Conservation (phyloP, 2,113 vertebrate genomes). For the Callithrix jacchus region DNA sequence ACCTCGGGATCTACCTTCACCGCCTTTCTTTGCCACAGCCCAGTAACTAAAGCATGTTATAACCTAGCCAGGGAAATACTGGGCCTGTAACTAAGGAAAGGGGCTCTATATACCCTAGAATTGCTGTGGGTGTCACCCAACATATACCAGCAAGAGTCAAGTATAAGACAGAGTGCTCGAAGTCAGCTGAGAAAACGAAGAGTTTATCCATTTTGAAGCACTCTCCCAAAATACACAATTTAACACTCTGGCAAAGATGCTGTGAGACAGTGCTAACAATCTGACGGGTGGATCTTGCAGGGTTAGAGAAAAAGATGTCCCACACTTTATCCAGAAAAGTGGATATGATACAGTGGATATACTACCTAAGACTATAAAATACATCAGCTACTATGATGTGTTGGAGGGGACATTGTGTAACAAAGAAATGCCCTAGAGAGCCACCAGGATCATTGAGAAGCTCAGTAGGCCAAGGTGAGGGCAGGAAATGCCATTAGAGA, state of each 20-base stretch:
- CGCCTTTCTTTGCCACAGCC: neutral
- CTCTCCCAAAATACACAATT: neutral
- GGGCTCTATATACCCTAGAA: neutral
- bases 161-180: neutral
- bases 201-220: neutral
- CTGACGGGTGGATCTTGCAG: neutral
- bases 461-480: neutral
- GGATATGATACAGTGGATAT: neutral
- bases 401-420: neutral
- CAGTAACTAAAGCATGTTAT: neutral
- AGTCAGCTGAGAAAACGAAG: neutral
- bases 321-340: neutral
- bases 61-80: neutral
- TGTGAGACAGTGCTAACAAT: neutral
- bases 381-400: neutral
- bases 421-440: neutral
- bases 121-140: neutral
- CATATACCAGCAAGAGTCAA: neutral
- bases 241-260: neutral
- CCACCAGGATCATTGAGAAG: neutral
- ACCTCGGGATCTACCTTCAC: neutral
- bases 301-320: neutral
- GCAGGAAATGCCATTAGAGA: neutral
- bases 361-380: neutral
- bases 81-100: neutral